Conservation (phyloP, 2,888 invertebrate species). For the Dastarcus helophoroides region DNA sequence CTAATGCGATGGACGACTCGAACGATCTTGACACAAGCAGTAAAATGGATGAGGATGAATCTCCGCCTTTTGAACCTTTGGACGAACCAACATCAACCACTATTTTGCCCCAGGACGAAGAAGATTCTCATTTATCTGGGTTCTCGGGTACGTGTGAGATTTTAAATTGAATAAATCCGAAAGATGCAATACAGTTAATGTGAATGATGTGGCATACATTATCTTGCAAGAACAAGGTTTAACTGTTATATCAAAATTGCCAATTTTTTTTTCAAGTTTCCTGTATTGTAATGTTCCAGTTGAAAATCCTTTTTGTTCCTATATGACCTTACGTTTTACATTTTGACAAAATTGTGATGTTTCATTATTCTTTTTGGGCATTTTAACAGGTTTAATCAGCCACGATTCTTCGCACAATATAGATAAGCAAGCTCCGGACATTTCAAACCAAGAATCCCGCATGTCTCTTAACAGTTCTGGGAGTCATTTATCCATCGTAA, state of each 20-base stretch:
- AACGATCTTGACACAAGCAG: constrained; percentile 36
- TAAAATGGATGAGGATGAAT: constrained; percentile 50
- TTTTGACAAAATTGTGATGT: constrained; percentile 2
- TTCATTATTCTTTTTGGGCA: constrained; percentile 7
- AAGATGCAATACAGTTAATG: too few relatives aligned
- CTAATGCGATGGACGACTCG: constrained; percentile 28
- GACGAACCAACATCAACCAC: constrained; percentile 32
- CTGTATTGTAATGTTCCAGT: too few relatives aligned
- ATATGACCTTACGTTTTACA: constrained; percentile 1
- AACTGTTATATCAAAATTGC: too few relatives aligned
- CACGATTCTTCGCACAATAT: constrained; percentile 37
- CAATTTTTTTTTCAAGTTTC: too few relatives aligned
- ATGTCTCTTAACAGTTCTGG: constrained; percentile 52
- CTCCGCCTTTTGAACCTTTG: constrained; percentile 55
- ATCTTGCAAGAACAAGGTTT: too few relatives aligned
- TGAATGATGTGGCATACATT: too few relatives aligned
- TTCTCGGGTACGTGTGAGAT: constrained; percentile 33
- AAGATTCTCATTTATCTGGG: constrained; percentile 47
- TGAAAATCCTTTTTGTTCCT: too few relatives aligned
- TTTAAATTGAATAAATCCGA: too few relatives aligned
- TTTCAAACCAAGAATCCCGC: constrained; percentile 47
- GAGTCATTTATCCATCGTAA: constrained; percentile 43
- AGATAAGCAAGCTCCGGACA: constrained; percentile 26
- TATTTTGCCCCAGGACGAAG: constrained; percentile 38
- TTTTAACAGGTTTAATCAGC: constrained; percentile 40